These are phyloP conservation scores for Diarsia mendica DNA, from an alignment of 2,888 invertebrate genomes.

Conservation along the genomic window DNA sequence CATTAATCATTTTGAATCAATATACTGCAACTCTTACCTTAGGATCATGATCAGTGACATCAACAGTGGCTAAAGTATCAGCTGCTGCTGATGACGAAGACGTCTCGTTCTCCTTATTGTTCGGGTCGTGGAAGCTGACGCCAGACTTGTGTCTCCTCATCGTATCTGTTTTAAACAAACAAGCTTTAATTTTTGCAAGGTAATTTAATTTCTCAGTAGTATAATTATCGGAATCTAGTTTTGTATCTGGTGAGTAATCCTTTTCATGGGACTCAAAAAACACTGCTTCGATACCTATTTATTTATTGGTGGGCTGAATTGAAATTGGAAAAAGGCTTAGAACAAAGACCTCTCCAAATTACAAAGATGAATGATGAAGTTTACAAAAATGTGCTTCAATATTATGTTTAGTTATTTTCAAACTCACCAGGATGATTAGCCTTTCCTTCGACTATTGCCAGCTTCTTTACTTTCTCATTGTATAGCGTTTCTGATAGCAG, in stretches of 20 bases:
- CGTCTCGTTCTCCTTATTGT: slow-evolving; percentile 78
- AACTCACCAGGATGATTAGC: slow-evolving; percentile 90
- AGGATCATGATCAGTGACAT: slow-evolving; percentile 86
- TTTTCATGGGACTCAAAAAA: not conserved
- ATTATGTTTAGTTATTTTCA: not conserved
- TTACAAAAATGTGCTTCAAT: not conserved
- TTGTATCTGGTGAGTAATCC: no score
- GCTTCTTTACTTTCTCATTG: slow-evolving; percentile 75
- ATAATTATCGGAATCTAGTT: no score
- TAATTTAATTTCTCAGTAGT: no score
- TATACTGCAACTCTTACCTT: slow-evolving; percentile 79
- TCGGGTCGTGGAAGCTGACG: slow-evolving; percentile 91
- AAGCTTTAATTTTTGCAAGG: not conserved
- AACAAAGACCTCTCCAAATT: no score
- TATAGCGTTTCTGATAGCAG: slow-evolving; percentile 64
- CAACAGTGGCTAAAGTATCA: slow-evolving; percentile 76
- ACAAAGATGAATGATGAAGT: no score
- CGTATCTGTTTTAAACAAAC: slow-evolving; percentile 72
- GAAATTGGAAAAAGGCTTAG: no score
- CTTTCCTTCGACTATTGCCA: slow-evolving; percentile 86
- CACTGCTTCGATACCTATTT: no score
- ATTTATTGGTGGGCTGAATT: no score
- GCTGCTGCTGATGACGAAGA: slow-evolving; percentile 73
- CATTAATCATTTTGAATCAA: no score
- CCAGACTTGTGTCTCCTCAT: slow-evolving; percentile 92